Base-by-base conservation (phyloP, 2,113 vertebrate species). In the Pogonocichla stellata region DNA sequence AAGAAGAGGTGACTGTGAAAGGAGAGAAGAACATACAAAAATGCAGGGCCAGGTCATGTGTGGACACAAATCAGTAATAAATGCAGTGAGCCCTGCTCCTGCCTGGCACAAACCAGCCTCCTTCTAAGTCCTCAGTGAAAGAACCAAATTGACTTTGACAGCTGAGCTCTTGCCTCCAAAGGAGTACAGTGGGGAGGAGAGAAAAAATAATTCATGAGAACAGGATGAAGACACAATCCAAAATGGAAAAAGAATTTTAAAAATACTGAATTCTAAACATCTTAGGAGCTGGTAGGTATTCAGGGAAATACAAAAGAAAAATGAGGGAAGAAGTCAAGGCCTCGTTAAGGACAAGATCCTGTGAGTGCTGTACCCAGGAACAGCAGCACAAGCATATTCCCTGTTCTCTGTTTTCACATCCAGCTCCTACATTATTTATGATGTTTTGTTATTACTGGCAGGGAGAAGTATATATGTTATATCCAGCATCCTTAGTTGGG, bases 391-490 rank as follows among this genome's bases (percentile, higher is more conserved):
- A 25, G n/a, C 0, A 2, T 43, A 80, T 87, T 77, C 75, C 72
- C 92, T 22, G 2, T 73, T 71, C 89, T 67, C 88, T 58, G 47
- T 72, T 95, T 92, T 78, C 90, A 86, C 90, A 93, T 95, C 88
- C 94, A 95, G 93, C 62, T 50, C 83, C 88, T 95, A 84, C 88
- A 96, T 96, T 93, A 97, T 96, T 94, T 96, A 96, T 92, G 94
- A 93, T 81, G 71, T 75, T 93, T 93, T 96, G 95, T 95, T 88
- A 65, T 93, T 95, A 94, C 95, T 97, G 96, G 97, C 95, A 90
- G 50, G 77, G 73, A 90, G 67, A 91, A 77, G 86, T 89, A 78
- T 74, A 89, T 94, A 80, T 91, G 77, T 86, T 96, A 93, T 95
- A 93, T 95, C 71, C 85, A 90, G 94, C 93, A 83, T 93, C 86